phyloP scores from a whole-genome alignment of 2,888 invertebrate genomes.

The Dryadula phaetusa region DNA sequence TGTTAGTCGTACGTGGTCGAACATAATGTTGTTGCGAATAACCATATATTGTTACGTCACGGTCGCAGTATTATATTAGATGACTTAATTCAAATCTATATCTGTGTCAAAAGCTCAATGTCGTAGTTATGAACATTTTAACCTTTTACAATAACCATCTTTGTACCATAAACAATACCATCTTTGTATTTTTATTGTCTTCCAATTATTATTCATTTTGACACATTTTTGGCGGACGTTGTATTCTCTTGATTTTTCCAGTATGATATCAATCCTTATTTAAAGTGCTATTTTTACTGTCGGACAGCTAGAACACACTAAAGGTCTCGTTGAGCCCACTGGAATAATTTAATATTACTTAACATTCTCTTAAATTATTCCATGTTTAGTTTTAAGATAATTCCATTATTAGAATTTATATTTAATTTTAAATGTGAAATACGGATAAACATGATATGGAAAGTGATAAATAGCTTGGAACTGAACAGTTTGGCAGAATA shows the following conservation, averaged over 20 bases:
- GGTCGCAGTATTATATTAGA: conserved; percentile 74
- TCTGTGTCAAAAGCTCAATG: conserved; percentile 78
- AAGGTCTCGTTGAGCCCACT: conserved; percentile 8
- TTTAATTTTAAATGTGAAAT: conserved; percentile 8
- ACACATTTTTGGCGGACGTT: conserved; percentile 39
- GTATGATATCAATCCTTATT: background rate
- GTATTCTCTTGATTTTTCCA: background rate
- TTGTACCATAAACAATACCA: conserved; percentile 31
- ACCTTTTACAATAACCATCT: conserved; percentile 36
- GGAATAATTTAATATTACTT: conserved; percentile 7
- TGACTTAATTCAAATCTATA: conserved; percentile 61
- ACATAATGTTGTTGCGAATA: conserved; percentile 45
- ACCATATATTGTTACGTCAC: conserved; percentile 56
- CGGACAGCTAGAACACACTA: background rate
- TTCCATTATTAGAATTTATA: conserved; percentile 12
- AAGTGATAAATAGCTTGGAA: conserved; percentile 5
- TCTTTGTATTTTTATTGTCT: conserved; percentile 53
- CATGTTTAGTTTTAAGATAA: conserved; percentile 7
- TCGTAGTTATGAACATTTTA: conserved; percentile 54
- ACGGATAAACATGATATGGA: conserved; percentile 5
- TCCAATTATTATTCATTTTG: conserved; percentile 53
- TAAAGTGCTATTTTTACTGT: conserved; percentile 1
- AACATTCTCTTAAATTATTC: conserved; percentile 20
- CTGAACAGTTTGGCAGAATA: no score
- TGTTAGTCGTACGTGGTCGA: conserved; percentile 34